These are phyloP conservation scores for Ciconia nigra DNA, from an alignment of 2,797 vertebrate genomes.

Conservation along the genomic window DNA sequence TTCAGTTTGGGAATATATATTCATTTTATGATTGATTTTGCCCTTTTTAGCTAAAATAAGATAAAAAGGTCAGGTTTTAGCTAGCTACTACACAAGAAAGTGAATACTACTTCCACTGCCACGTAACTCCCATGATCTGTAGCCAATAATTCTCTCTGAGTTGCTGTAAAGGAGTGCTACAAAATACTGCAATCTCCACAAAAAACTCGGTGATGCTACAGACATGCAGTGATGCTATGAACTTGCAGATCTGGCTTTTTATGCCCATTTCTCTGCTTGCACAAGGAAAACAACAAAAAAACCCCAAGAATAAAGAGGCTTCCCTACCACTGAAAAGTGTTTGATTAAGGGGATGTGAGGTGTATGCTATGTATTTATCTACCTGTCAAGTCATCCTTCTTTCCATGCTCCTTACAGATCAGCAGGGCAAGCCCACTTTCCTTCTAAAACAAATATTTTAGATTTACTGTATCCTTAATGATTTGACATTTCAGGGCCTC, in stretches of 20 bases:
- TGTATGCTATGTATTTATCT: not conserved
- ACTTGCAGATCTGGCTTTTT: not conserved
- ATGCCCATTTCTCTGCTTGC: not conserved
- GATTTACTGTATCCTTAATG: not conserved
- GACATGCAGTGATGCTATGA: not conserved
- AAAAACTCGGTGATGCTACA: not conserved
- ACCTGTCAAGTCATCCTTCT: not conserved
- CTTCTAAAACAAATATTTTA: not conserved
- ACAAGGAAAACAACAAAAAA: not conserved
- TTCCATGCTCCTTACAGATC: not conserved
- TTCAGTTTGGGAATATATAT: not conserved
- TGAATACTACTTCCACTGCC: not conserved
- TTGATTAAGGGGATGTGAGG: not conserved
- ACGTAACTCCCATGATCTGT: not conserved
- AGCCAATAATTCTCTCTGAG: not conserved
- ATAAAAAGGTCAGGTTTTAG: not conserved
- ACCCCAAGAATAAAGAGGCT: not conserved
- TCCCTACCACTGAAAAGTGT: not conserved
- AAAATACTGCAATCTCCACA: not conserved
- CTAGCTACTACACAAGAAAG: not conserved
- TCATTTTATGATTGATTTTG: not conserved
- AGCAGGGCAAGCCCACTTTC: not conserved
- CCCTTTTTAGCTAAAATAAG: not conserved
- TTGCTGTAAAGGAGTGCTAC: not conserved
- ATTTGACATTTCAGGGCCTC: not conserved